A percentile compares a stretch with the other conserved stretches of the same genome.
These are phyloP conservation scores for Seira sanloemensis DNA, from an alignment of 2,888 invertebrate genomes.

Conservation along the genomic window DNA sequence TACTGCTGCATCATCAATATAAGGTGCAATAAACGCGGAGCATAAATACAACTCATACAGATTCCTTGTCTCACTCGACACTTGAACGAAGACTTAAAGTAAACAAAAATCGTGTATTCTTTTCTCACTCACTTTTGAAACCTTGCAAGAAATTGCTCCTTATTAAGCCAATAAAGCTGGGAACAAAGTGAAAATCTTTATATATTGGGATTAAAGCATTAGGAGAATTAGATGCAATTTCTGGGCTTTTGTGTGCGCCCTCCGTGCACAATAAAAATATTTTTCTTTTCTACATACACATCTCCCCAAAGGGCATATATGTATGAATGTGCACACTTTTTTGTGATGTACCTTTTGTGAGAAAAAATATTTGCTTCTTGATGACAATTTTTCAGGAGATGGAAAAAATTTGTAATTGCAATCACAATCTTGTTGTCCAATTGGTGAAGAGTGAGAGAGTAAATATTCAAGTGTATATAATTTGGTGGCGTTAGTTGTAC, in stretches of 20 bases:
- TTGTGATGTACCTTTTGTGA: background rate
- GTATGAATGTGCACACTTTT: background rate
- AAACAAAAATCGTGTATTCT: constrained; percentile 42
- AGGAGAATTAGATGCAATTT: constrained; percentile 14
- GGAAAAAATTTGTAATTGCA: constrained; percentile 13
- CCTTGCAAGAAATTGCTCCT: constrained; percentile 11
- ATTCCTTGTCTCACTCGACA: background rate
- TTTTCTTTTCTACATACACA: background rate
- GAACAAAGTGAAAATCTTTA: constrained; percentile 20
- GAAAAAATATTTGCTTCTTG: too few species aligned
- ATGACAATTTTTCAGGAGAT: constrained; percentile 1
- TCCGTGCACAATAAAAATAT: background rate
- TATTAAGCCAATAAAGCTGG: too few species aligned
- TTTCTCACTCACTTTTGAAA: constrained; percentile 27
- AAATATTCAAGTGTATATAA: too few species aligned
- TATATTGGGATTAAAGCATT: constrained; percentile 54
- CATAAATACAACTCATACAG: constrained; percentile 3
- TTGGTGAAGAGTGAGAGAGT: too few species aligned
- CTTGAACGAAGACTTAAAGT: constrained; percentile 33
- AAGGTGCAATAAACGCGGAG: too few species aligned
- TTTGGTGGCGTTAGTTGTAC: too few species aligned
- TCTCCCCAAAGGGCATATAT: background rate
- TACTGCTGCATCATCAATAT: constrained; percentile 16
- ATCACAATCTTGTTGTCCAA: too few species aligned
- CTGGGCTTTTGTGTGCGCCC: constrained; percentile 19